phyloP scores from a whole-genome alignment of 1,140 invertebrate genomes.

The Drosophila elegans region DNA sequence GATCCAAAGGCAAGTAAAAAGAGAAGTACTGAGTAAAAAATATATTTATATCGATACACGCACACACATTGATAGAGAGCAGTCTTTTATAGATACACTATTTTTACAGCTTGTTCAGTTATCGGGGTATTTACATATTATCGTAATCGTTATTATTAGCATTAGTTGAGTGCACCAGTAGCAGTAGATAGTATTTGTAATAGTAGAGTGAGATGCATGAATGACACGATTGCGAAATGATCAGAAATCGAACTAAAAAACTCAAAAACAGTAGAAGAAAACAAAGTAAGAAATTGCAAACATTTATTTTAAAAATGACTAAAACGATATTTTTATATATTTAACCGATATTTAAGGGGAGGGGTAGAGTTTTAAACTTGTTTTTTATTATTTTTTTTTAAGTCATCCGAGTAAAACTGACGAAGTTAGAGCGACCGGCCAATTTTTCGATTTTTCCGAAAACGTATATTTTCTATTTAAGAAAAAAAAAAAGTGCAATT shows the following conservation, averaged over 20 bases:
- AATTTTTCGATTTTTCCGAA: too few relatives aligned
- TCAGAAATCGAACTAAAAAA: constrained; percentile 44
- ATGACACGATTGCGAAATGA: constrained; percentile 68
- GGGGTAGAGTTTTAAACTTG: too few relatives aligned
- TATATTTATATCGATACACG: constrained; percentile 59
- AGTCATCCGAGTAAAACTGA: too few relatives aligned
- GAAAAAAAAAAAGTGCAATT: too few relatives aligned
- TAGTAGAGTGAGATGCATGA: constrained; percentile 59
- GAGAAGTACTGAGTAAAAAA: constrained; percentile 13
- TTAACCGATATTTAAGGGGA: constrained; percentile 1
- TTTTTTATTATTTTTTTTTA: too few relatives aligned
- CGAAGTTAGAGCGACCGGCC: too few relatives aligned
- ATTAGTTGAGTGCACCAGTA: constrained; percentile 31
- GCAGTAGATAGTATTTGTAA: constrained; percentile 28
- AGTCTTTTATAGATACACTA: constrained; percentile 26
- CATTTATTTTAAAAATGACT: constrained; percentile 15
- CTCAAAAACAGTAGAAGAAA: constrained; percentile 23
- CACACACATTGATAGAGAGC: constrained; percentile 32
- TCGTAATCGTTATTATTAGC: constrained; percentile 19
- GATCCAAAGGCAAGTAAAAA: background rate
- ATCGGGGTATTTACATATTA: constrained; percentile 29
- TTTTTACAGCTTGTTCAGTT: constrained; percentile 46
- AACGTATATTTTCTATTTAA: too few relatives aligned
- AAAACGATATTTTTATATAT: constrained; percentile 3
- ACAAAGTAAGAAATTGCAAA: constrained; percentile 41